Evolutionary conservation across 2,113 vertebrate species (phyloP).

Genomic region (Tychaedon coryphoeus): DNA sequence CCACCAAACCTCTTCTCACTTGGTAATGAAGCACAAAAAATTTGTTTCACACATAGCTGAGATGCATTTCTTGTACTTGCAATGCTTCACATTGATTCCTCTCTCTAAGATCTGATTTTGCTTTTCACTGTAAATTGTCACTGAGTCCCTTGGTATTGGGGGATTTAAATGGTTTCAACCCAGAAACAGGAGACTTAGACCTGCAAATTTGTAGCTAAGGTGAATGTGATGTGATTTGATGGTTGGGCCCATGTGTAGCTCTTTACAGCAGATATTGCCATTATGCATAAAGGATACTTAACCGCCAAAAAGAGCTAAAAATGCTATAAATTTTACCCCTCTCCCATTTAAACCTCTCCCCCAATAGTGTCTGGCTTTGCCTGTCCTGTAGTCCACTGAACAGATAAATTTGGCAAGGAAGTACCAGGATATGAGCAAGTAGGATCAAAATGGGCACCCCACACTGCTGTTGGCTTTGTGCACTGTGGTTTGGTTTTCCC

Average conservation of each 20-base stretch:
- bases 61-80: neutral
- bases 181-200: neutral
- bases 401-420: neutral
- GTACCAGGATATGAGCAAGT: neutral
- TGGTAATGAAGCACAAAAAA: neutral
- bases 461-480: neutral
- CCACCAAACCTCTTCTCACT: neutral
- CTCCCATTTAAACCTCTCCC: neutral
- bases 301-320: neutral
- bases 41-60: neutral
- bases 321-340: neutral
- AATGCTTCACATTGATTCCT: neutral
- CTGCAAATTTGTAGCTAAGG: neutral
- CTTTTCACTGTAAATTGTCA: neutral
- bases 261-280: neutral
- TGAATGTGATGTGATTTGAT: neutral
- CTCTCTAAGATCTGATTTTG: neutral
- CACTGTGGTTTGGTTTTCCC: neutral
- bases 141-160: neutral
- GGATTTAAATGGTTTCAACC: neutral
- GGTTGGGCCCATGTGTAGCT: neutral
- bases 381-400: neutral
- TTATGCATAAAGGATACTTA: neutral
- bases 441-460: neutral
- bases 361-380: fast-evolving